A percentile compares a stretch with the other conserved stretches of the same genome.
Conservation (phyloP, 2,113 vertebrate species). For the Chiloscyllium plagiosum region DNA sequence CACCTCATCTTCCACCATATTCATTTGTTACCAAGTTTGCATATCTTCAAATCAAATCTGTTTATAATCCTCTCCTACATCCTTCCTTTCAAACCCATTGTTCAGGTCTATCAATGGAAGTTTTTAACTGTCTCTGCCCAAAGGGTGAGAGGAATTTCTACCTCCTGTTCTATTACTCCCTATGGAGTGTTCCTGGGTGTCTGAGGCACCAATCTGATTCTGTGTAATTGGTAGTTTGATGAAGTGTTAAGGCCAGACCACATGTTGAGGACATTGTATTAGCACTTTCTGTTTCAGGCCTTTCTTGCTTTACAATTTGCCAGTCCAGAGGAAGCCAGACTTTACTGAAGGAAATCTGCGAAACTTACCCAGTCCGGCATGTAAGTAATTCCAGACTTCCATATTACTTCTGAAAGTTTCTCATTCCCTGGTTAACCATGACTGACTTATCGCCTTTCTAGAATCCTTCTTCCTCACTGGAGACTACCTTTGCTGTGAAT, state of each 20-base stretch:
- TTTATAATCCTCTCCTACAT: not conserved
- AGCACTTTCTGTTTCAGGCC: no score
- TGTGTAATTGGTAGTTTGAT: not conserved
- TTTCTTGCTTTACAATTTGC: no score
- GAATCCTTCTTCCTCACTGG: no score
- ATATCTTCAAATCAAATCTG: not conserved
- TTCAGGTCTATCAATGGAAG: not conserved
- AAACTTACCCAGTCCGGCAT: no score
- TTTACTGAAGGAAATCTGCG: not conserved
- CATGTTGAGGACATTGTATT: no score
- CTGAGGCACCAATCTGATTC: not conserved
- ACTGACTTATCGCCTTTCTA: no score
- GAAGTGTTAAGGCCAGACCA: not conserved
- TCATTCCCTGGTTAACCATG: no score
- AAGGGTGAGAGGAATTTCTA: not conserved
- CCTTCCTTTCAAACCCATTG: not conserved
- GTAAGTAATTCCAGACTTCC: not conserved
- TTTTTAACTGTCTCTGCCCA: not conserved
- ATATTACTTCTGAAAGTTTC: no score
- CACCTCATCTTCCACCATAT: not conserved
- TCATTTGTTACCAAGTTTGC: not conserved
- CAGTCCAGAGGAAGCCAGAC: not conserved
- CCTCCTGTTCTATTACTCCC: no score
- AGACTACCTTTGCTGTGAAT: no score
- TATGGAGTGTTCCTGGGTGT: not conserved